These are phyloP conservation scores for Cecidostiba fungosa DNA, from an alignment of 2,888 invertebrate species.

Conservation along the genomic window DNA sequence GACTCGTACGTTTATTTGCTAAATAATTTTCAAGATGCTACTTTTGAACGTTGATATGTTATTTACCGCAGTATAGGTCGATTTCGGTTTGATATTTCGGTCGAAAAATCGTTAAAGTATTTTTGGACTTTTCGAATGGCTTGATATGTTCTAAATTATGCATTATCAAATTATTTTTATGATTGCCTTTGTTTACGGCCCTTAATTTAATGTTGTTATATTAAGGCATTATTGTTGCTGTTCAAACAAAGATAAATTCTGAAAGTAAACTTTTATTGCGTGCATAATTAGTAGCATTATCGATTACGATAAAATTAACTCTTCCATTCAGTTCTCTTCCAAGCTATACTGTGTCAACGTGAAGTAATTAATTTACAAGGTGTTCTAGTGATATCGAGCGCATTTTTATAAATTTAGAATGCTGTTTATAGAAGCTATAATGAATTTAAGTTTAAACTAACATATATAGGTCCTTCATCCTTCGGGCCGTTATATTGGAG, in stretches of 20 bases:
- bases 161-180: not conserved
- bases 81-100: too few relatives aligned
- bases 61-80: not conserved
- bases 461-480: too few relatives aligned
- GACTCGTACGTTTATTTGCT: not conserved
- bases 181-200: not conserved
- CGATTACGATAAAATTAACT: constrained; percentile 29
- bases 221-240: not conserved
- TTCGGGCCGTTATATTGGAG: too few relatives aligned
- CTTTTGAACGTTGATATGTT: not conserved
- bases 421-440: not conserved
- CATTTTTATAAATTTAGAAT: not conserved
- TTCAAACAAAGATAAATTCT: not conserved
- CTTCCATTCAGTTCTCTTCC: not conserved
- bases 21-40: not conserved
- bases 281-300: constrained; percentile 14
- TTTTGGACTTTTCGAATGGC: too few relatives aligned
- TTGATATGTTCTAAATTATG: too few relatives aligned
- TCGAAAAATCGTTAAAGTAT: too few relatives aligned
- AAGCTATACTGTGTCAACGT: not conserved
- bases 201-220: not conserved
- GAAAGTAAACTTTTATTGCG: not conserved
- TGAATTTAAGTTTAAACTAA: not conserved
- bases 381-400: not conserved
- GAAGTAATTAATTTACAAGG: not conserved